Base-by-base conservation (phyloP, 92 coral and sea anemone genomes). In the Nematostella vectensis region DNA sequence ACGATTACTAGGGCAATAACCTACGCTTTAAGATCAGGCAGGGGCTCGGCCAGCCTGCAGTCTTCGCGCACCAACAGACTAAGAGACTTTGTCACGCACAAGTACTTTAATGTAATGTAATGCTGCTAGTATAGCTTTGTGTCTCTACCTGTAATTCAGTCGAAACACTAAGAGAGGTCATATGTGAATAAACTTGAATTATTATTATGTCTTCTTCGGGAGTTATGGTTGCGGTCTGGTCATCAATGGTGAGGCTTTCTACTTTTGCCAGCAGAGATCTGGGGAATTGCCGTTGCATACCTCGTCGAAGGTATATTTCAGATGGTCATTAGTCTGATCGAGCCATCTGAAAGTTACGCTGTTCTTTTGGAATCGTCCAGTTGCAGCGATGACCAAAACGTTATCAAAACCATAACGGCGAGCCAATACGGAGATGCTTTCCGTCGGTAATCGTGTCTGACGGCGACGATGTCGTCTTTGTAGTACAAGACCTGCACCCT, bases 391-490 rank as follows among this genome's bases (percentile, higher is more conserved):
- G 27, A n/a, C n/a, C n/a, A n/a, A n/a, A n/a, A n/a, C n/a, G n/a
- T n/a, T n/a, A n/a, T n/a, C n/a, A n/a, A n/a, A n/a, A n/a, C n/a
- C n/a, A n/a, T n/a, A n/a, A n/a, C n/a, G n/a, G n/a, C n/a, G n/a
- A n/a, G n/a, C n/a, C n/a, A n/a, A 49, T 61, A 69, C 1, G 68
- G 83, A 27, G 62, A 62, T 11, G 62, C 52, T 55, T 68, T 62
- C 55, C 67, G 45, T 36, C 71, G 61, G n/a, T 59, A 49, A 61
- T 76, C 55, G 59, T 62, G 67, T 16, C 77, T 69, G 29, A 69
- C 66, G 11, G 71, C 76, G 21, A 68, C 48, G 2, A 72, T 50
- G 24, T 69, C 72, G 11, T 47, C 36, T 2, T 48, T 61, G 37
- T 56, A 50, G 59, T 69, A 76, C 20, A 57, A n/a, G 45, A 52